Evolutionary conservation across 2,888 invertebrate species (phyloP).

Genomic region (Leucoptera coffeella): DNA sequence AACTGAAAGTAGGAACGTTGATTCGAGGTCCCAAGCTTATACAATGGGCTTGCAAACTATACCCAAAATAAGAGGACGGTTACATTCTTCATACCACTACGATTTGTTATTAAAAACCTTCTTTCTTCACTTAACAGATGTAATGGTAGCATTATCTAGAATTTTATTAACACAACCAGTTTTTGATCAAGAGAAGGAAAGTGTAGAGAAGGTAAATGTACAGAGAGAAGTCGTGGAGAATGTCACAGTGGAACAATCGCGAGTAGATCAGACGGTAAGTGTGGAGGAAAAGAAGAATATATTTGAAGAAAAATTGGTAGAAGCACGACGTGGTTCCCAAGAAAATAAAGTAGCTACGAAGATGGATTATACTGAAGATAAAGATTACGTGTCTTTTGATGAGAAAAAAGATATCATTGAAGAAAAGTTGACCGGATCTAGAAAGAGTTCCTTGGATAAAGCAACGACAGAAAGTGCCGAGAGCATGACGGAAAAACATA

Average conservation of each 20-base stretch:
- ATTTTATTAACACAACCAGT: slow-evolving; percentile 23
- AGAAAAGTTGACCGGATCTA: slow-evolving; percentile 4
- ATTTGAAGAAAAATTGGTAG: slow-evolving; percentile 7
- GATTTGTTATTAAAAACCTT: slow-evolving; percentile 33
- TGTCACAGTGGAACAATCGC: background rate
- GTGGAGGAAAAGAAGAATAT: background rate
- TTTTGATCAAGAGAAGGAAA: too few species aligned
- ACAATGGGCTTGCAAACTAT: slow-evolving; percentile 30
- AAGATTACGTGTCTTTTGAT: too few species aligned
- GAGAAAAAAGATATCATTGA: slow-evolving; percentile 1
- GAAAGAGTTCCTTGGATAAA: slow-evolving; percentile 4
- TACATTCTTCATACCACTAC: slow-evolving; percentile 22
- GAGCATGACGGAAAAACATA: slow-evolving; percentile 6
- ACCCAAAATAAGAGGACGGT: slow-evolving; percentile 23
- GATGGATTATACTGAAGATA: too few species aligned
- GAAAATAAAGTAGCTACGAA: background rate
- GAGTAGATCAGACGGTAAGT: slow-evolving; percentile 1
- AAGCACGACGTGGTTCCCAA: slow-evolving; percentile 6
- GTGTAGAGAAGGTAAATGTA: too few species aligned
- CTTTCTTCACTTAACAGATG: slow-evolving; percentile 37
- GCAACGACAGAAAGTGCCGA: slow-evolving; percentile 5
- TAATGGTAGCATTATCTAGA: slow-evolving; percentile 37
- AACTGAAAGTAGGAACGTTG: slow-evolving; percentile 5
- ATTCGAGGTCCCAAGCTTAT: slow-evolving; percentile 24
- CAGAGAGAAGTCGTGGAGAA: background rate